Percentiles rank a stretch among this genome's conserved stretches.
These are phyloP conservation scores for Gerosis bhagava DNA, from an alignment of 2,888 invertebrate species.

Conservation along the genomic window DNA sequence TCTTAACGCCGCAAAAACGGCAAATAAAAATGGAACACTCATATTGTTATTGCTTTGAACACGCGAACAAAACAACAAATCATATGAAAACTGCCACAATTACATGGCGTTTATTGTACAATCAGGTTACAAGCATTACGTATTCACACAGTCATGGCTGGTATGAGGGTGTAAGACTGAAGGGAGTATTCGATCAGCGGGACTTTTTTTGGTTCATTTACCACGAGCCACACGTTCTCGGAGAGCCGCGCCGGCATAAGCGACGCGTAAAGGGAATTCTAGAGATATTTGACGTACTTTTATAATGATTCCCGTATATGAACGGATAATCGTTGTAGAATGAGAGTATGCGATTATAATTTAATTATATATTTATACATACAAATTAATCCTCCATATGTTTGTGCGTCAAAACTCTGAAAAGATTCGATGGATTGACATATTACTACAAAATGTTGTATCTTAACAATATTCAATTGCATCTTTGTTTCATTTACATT, in stretches of 20 bases:
- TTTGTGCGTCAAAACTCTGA: no score
- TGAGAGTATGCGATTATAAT: no score
- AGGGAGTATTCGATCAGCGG: constrained; percentile 57
- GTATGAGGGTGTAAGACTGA: constrained; percentile 39
- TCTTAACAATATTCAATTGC: no score
- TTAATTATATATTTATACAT: no score
- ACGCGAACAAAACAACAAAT: constrained; percentile 26
- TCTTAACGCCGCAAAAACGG: background rate
- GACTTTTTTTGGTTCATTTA: constrained; percentile 71
- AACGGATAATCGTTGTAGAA: no score
- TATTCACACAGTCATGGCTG: constrained; percentile 67
- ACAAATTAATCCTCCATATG: no score
- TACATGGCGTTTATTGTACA: constrained; percentile 59
- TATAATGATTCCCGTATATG: background rate
- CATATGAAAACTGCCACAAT: constrained; percentile 38
- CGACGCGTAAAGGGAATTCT: constrained; percentile 18
- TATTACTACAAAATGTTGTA: no score
- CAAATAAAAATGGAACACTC: constrained; percentile 33
- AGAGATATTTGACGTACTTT: constrained; percentile 1
- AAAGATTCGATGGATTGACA: no score
- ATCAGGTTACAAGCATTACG: constrained; percentile 54
- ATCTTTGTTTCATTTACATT: no score
- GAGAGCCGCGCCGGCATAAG: constrained; percentile 28
- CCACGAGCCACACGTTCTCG: constrained; percentile 53
- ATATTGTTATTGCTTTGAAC: constrained; percentile 29